Evolutionary conservation across 1,140 invertebrate genomes (phyloP).

Genomic region (Varroa destructor): DNA sequence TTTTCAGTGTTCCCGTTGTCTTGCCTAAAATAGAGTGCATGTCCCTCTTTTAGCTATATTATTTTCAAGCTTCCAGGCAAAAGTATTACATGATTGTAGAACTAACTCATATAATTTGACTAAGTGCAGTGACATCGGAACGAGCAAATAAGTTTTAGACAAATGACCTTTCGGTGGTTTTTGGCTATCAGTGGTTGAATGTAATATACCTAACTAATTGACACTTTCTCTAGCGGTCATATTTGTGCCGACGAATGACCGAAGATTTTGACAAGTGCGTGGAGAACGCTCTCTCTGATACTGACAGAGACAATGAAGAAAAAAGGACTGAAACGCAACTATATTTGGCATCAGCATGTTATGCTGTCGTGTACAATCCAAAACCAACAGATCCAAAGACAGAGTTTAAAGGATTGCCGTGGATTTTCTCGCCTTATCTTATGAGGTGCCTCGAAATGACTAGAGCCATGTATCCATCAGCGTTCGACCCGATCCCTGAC

Average conservation of each 20-base stretch:
- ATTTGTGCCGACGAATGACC: neutral
- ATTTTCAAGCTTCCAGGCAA: neutral
- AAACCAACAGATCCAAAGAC: neutral
- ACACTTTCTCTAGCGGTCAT: neutral
- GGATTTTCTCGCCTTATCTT: neutral
- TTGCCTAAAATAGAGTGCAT: too few relatives aligned
- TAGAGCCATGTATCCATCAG: neutral
- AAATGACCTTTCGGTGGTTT: too few relatives aligned
- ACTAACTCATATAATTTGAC: too few relatives aligned
- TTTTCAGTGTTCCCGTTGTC: too few relatives aligned
- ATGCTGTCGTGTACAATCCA: constrained; percentile 1
- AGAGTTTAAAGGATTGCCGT: neutral
- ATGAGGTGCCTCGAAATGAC: neutral
- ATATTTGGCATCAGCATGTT: neutral
- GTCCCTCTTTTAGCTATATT: neutral
- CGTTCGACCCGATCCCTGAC: neutral
- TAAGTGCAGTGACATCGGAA: too few relatives aligned
- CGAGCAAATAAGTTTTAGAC: too few relatives aligned
- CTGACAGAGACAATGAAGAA: too few relatives aligned
- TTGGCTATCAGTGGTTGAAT: too few relatives aligned
- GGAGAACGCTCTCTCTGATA: too few relatives aligned
- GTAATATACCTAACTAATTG: too few relatives aligned
- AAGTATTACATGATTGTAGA: neutral
- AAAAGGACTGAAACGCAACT: neutral
- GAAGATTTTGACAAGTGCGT: neutral